Base-by-base conservation (phyloP, 2,797 vertebrate species). In the Melanogrammus aeglefinus region DNA sequence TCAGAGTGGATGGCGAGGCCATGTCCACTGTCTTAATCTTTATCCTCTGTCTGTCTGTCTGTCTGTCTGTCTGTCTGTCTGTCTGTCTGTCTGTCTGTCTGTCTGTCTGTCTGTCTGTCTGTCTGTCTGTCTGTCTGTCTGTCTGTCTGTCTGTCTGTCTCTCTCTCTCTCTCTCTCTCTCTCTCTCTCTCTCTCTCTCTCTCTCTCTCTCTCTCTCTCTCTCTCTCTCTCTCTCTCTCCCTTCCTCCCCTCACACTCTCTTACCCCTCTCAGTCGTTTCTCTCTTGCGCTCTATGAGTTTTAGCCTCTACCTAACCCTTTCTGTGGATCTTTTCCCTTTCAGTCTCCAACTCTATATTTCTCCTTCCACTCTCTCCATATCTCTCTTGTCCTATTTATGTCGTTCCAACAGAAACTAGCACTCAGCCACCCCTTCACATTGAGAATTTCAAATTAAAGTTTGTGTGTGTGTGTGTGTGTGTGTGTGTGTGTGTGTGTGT, bases 361-460 rank as follows among this genome's bases (percentile, higher is more conserved):
- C 18, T 57, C 51, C 7, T 57, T 57, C 21, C 21, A 5, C 69
- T 31, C 24, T 31, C 5, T 70, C 24, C 47, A 51, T 69, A 12
- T 70, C 69, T 14, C 24, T 73, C 33, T 73, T 33, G 4, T 33
- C 16, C 72, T 73, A 33, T 16, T 18, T 38, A 31, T 73, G n/a
- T 73, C 72, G 27, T 31, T 72, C 31, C 31, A 16, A 29, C 71
- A 13, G 27, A 29, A 84, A 81, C 81, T 80, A 80, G 80, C 77
- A 76, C 84, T 82, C 80, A 80, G 76, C 84, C 75, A 74, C 71
- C 75, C 31, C 66, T 77, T 83, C 73, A 84, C 66, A 80, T 21
- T 18, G 57, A 80, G 78, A 78, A 86, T 87, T 79, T 82, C 72
- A 79, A 78, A 78, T 78, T 51, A 86, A 87, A 78, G 51, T 57